Evolutionary conservation across 2,797 vertebrate genomes (phyloP).

Genomic region (Acanthurus lineatus): DNA sequence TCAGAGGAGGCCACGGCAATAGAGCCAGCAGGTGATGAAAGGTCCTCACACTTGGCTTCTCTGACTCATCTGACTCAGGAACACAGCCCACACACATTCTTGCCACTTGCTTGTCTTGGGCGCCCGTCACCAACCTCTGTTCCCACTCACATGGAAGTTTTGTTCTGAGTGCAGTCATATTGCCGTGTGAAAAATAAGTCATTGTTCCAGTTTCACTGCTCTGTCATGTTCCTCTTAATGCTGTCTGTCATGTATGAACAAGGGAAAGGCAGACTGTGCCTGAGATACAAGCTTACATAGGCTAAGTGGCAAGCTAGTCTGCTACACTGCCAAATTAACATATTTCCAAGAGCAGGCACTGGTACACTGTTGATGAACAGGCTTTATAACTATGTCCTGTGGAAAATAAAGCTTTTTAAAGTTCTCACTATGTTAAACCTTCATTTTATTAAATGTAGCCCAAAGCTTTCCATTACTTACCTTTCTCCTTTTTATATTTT

Average conservation of each 20-base stretch:
- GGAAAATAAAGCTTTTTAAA: neutral
- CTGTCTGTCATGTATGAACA: conserved; percentile 12
- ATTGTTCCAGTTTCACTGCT: conserved; percentile 44
- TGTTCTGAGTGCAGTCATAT: conserved; percentile 41
- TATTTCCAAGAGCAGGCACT: neutral
- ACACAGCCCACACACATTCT: conserved; percentile 37
- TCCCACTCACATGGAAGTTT: conserved; percentile 31
- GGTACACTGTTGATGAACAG: neutral
- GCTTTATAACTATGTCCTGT: neutral
- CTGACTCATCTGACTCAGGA: conserved; percentile 56
- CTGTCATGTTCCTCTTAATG: conserved; percentile 21
- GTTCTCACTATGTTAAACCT: neutral
- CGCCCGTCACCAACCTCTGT: neutral
- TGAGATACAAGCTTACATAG: neutral
- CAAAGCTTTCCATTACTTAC: neutral
- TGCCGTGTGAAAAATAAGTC: conserved; percentile 47
- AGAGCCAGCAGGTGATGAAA: conserved; percentile 55
- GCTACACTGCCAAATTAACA: neutral
- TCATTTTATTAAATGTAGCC: neutral
- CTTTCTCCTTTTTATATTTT: neutral
- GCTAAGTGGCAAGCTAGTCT: neutral
- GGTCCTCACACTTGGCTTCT: conserved; percentile 50
- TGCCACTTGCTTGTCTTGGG: conserved; percentile 14
- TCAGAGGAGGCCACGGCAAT: conserved; percentile 6
- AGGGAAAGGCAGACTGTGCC: neutral